Evolutionary conservation across 2,113 vertebrate species (phyloP).

Genomic region (Microtus richardsoni): DNA sequence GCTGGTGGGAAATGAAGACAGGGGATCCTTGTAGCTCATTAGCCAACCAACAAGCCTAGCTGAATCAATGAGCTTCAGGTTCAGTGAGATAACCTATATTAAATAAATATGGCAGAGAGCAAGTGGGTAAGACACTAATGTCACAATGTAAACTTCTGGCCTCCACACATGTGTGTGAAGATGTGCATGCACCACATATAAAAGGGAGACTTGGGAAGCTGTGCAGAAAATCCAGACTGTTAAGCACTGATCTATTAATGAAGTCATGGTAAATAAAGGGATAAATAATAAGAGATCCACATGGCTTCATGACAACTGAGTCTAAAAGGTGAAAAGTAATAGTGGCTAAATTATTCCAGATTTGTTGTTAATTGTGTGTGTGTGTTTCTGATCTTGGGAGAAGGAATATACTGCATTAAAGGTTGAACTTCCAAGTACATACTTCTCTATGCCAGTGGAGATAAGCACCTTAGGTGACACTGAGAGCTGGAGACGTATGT

Average conservation of each 20-base stretch:
- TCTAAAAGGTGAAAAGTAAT: constrained; percentile 2
- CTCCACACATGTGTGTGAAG: neutral
- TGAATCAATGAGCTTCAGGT: neutral
- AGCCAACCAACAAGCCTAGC: neutral
- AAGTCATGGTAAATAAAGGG: constrained; percentile 9
- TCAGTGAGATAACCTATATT: neutral
- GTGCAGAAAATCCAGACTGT: neutral
- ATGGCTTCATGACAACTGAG: constrained; percentile 3
- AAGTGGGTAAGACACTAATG: neutral
- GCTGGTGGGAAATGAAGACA: neutral
- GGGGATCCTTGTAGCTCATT: neutral
- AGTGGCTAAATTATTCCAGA: neutral
- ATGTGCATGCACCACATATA: neutral
- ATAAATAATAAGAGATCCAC: neutral
- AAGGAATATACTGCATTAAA: constrained; percentile 32
- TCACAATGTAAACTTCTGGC: neutral
- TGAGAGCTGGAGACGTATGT: constrained; percentile 6
- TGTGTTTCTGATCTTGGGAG: neutral
- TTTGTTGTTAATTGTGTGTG: neutral
- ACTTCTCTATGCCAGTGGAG: neutral
- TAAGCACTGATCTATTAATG: neutral
- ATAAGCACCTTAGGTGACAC: neutral
- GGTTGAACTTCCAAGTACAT: neutral
- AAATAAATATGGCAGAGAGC: neutral
- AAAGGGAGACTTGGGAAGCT: neutral